Conservation (phyloP, 2,113 vertebrate species). For the Baryphthengus martii region DNA sequence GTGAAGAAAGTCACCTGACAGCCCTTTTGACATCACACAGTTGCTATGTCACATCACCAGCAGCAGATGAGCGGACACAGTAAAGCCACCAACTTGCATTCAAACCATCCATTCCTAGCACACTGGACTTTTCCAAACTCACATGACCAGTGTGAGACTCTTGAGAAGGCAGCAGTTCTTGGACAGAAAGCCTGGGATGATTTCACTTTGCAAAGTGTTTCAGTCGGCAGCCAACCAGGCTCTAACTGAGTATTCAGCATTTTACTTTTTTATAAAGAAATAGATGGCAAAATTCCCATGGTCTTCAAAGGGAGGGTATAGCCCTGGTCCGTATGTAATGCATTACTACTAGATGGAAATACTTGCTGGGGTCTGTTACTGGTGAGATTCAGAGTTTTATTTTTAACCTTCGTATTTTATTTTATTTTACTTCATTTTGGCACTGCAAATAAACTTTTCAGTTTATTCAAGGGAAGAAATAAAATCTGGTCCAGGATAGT, state of each 20-base stretch:
- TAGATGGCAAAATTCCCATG: not conserved
- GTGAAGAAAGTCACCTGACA: not conserved
- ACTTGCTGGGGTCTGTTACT: not conserved
- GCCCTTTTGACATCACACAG: accelerated
- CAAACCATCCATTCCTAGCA: not conserved
- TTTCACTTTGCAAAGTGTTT: not conserved
- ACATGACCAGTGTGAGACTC: not conserved
- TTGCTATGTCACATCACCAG: not conserved
- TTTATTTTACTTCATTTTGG: not conserved
- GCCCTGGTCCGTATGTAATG: not conserved
- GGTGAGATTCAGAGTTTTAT: not conserved
- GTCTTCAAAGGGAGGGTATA: not conserved
- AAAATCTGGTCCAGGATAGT: not conserved
- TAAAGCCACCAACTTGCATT: not conserved
- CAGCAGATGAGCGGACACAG: not conserved
- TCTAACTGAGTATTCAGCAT: not conserved
- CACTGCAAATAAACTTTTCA: not conserved
- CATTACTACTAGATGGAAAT: not conserved
- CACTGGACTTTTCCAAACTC: not conserved
- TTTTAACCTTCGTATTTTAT: not conserved
- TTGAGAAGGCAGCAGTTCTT: not conserved
- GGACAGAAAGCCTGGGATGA: not conserved
- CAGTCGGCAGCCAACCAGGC: not conserved
- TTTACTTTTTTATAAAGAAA: not conserved
- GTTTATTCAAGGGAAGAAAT: not conserved